These are phyloP conservation scores for Brachypalpus laphriformis DNA, from an alignment of 2,888 invertebrate species.

Conservation along the genomic window DNA sequence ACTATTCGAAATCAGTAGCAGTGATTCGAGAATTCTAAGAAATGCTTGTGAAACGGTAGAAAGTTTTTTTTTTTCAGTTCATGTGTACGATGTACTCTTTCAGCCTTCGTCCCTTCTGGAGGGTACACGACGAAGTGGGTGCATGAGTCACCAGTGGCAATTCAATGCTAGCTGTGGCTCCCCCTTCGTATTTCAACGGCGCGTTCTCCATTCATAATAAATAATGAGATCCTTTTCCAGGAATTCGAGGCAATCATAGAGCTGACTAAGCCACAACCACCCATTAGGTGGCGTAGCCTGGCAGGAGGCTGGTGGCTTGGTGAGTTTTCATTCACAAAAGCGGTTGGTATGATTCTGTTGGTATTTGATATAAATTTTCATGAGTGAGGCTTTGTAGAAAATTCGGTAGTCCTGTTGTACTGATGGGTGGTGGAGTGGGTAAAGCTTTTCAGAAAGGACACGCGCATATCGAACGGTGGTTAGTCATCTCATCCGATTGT, in stretches of 20 bases:
- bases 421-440: not conserved
- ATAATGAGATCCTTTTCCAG: slow-evolving; percentile 71
- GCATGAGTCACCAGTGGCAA: slow-evolving; percentile 61
- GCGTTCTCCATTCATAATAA: slow-evolving; percentile 68
- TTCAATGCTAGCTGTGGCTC: not conserved
- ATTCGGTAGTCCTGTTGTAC: not conserved
- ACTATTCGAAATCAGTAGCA: slow-evolving; percentile 1
- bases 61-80: slow-evolving; percentile 26
- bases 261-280: slow-evolving; percentile 61
- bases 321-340: slow-evolving; percentile 67
- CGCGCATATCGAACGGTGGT: slow-evolving; percentile 5
- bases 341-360: slow-evolving; percentile 8
- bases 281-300: slow-evolving; percentile 26
- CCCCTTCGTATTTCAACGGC: slow-evolving; percentile 21
- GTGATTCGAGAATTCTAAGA: slow-evolving; percentile 50
- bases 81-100: slow-evolving; percentile 10
- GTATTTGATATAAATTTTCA: slow-evolving; percentile 34
- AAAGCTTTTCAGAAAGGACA: slow-evolving; percentile 51
- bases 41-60: slow-evolving; percentile 15
- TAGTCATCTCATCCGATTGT: slow-evolving; percentile 41
- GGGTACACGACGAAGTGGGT: slow-evolving; percentile 20
- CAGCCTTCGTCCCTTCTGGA: slow-evolving; percentile 8
- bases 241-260: slow-evolving; percentile 61
- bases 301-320: slow-evolving; percentile 6
- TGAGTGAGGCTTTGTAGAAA: not conserved